phyloP scores from a whole-genome alignment of 2,797 vertebrate genomes.

The Sphenopsis melanotis region DNA sequence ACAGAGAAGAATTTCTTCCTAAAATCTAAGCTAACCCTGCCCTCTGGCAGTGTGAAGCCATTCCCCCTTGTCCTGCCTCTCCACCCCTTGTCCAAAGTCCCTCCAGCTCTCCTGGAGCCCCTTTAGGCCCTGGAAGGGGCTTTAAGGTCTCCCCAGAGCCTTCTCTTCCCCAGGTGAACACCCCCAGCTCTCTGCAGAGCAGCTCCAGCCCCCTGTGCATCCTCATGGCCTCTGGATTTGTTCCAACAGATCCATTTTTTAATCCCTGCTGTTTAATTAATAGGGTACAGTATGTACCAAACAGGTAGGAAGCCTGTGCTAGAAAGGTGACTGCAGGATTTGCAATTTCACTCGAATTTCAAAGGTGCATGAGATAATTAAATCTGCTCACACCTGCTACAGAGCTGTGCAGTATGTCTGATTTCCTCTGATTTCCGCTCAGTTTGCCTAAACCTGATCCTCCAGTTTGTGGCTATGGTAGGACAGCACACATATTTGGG shows the following conservation, averaged over 20 bases:
- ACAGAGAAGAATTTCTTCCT: neutral
- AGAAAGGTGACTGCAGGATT: neutral
- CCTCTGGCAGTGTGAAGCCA: neutral
- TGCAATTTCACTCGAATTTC: neutral
- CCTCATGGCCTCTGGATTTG: neutral
- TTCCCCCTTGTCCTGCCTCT: neutral
- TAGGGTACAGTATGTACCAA: fast-evolving
- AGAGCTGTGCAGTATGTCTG: neutral
- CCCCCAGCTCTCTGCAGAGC: neutral
- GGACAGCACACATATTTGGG: neutral
- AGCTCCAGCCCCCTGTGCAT: neutral
- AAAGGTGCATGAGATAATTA: neutral
- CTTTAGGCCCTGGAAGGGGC: neutral
- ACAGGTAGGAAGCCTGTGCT: fast-evolving
- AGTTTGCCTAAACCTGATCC: neutral
- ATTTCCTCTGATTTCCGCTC: neutral
- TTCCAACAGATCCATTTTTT: neutral
- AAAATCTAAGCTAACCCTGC: neutral
- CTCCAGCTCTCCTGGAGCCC: neutral
- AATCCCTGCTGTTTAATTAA: neutral
- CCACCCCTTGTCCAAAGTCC: neutral
- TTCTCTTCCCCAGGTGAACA: neutral
- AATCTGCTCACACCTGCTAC: neutral
- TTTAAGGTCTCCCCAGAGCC: neutral
- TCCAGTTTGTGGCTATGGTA: neutral